Evolutionary conservation across 2,797 vertebrate species (phyloP), one percentile per base, ranked within the genome.

Genomic region (Glossophaga mutica): DNA sequence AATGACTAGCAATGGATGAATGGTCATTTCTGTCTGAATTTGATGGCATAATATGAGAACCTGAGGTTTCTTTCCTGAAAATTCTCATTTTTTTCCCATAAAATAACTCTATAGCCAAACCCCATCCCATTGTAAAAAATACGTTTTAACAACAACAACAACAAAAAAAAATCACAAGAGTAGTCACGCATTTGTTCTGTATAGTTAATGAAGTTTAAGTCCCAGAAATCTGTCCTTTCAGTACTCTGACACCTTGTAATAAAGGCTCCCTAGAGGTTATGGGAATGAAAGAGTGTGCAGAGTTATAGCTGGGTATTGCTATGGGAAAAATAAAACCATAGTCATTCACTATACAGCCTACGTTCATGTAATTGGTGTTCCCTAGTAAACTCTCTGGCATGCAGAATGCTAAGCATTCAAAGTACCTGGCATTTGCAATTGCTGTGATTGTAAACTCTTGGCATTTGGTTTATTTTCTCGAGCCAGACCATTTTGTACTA

Each of bases 351-450:
- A 62, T 88, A 96, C 62, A 78, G 79, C 71, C 96, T 88, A 39
- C n/a, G 94, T 96, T 96, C 24, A 5, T 86, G 37, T 97, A 97
- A 97, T 93, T 98, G 96, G 88, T 96, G 81, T 97, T 97, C 95
- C 90, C 92, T 94, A 91, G 95, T 97, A 98, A 98, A 96, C 94
- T 98, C 68, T 79, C 95, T 98, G 97, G 94, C 97, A 97, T 48
- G 74, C 92, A 94, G 84, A 98, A 97, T 85, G 57, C 85, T 97
- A 96, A 91, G 62, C 96, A 96, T 95, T 97, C 97, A 90, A 95
- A 97, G 95, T 96, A 97, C 97, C 93, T 98, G 97, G 94, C 97
- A 98, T 90, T 74, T 21, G 1, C 93, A 88, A 88, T 68, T 84
- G 91, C 70, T 83, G 7, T 87, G 90, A 96, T 83, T 96, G 81